phyloP scores from a whole-genome alignment of 1,140 invertebrate genomes.

The Atta texana region DNA sequence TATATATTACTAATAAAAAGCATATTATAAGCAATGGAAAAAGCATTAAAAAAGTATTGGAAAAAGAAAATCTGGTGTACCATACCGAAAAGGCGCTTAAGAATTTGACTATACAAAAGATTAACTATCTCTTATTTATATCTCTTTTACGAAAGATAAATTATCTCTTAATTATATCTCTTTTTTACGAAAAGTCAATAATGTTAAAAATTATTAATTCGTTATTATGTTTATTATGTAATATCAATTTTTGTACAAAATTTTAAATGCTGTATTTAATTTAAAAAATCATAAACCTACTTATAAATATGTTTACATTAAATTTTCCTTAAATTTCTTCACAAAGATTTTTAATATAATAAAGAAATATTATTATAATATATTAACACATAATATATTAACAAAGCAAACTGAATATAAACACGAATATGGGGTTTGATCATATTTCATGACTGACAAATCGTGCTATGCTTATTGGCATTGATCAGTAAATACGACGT shows the following conservation, averaged over 20 bases:
- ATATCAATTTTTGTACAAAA: not conserved
- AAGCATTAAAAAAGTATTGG: too few relatives aligned
- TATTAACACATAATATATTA: not conserved
- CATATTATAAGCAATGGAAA: too few relatives aligned
- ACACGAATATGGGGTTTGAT: conserved; percentile 13
- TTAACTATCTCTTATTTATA: not conserved
- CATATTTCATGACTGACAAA: conserved; percentile 27
- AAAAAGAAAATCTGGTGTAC: too few relatives aligned
- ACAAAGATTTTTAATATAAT: not conserved
- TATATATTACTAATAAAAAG: too few relatives aligned
- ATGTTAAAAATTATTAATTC: not conserved
- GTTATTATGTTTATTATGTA: not conserved
- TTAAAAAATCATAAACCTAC: too few relatives aligned
- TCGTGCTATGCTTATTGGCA: conserved; percentile 20
- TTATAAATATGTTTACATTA: not conserved
- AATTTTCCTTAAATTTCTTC: not conserved
- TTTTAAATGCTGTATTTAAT: not conserved
- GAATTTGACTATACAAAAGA: not conserved
- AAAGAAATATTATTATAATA: not conserved
- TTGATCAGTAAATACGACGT: conserved; percentile 7
- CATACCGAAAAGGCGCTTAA: too few relatives aligned
- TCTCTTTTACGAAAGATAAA: not conserved
- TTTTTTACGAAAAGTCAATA: not conserved
- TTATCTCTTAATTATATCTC: not conserved
- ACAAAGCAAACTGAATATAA: not conserved